A percentile compares a stretch with the other conserved stretches of the same genome.
These are phyloP conservation scores for Luffia ferchaultella DNA, from an alignment of 2,888 invertebrate genomes.

Conservation along the genomic window DNA sequence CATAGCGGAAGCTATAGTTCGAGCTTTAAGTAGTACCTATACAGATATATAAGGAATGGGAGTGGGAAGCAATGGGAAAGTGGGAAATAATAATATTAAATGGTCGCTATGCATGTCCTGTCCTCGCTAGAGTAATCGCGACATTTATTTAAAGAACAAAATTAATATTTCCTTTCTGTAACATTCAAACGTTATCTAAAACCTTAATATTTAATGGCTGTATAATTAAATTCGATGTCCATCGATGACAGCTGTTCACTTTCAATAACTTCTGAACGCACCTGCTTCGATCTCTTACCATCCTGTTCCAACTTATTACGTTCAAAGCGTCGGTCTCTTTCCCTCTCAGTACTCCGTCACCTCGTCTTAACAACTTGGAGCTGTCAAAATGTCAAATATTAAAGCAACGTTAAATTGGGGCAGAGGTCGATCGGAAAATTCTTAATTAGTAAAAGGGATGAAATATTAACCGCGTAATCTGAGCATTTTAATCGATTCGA, in stretches of 20 bases:
- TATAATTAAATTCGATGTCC: slow-evolving; percentile 2
- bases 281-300: slow-evolving; percentile 4
- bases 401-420: slow-evolving; percentile 8
- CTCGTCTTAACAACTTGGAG: slow-evolving; percentile 13
- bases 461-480: not conserved
- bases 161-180: no score
- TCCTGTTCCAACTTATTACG: no score
- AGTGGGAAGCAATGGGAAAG: no score
- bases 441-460: slow-evolving; percentile 8
- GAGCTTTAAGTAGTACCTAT: no score
- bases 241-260: slow-evolving; percentile 6
- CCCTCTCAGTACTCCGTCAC: not conserved
- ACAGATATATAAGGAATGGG: no score
- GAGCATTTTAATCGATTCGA: slow-evolving; percentile 8
- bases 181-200: no score
- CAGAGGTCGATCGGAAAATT: slow-evolving; percentile 6
- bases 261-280: slow-evolving; percentile 7
- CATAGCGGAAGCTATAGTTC: no score
- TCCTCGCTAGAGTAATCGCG: no score
- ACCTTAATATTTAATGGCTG: not conserved
- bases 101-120: no score
- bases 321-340: not conserved
- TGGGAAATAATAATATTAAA: no score
- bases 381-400: slow-evolving; percentile 36
- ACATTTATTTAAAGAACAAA: no score